phyloP scores from a whole-genome alignment of 2,113 vertebrate genomes.

The Lethenteron reissneri region DNA sequence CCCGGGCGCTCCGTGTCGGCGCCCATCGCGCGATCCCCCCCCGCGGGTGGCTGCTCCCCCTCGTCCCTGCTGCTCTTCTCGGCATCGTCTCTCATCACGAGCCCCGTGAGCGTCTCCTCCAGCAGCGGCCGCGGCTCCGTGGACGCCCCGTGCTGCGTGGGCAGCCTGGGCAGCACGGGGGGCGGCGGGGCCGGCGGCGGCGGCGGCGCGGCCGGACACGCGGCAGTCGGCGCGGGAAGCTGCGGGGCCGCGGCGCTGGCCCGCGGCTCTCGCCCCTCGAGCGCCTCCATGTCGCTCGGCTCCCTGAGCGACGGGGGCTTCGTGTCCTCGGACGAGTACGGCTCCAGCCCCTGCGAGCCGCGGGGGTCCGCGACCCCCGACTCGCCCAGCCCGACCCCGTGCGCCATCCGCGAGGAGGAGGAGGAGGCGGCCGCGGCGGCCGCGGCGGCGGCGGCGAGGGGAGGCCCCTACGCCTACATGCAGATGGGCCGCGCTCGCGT shows the following conservation, averaged over 20 bases:
- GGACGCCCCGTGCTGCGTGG: conserved; percentile 26
- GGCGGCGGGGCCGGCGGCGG: too few relatives aligned
- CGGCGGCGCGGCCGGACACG: too few relatives aligned
- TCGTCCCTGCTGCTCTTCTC: conserved; percentile 44
- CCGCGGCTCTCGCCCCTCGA: conserved; percentile 38
- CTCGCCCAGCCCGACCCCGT: conserved; percentile 54
- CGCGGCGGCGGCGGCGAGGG: background rate
- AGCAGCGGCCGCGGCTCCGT: conserved; percentile 68
- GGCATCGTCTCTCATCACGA: conserved; percentile 31
- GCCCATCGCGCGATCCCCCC: conserved; percentile 31
- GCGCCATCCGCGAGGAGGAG: conserved; percentile 56
- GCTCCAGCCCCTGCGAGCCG: conserved; percentile 52
- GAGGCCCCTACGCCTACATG: background rate
- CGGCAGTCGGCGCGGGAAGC: background rate
- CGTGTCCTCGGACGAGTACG: conserved; percentile 58
- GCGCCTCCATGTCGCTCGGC: conserved; percentile 46
- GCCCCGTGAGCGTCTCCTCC: conserved; percentile 65
- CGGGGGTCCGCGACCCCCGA: conserved; percentile 53
- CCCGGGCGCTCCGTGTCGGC: conserved; percentile 43
- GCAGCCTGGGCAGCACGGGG: too few relatives aligned
- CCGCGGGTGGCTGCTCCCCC: conserved; percentile 19
- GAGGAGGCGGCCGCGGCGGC: conserved; percentile 35
- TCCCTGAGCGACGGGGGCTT: conserved; percentile 45
- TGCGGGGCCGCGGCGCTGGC: background rate
- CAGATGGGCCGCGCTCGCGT: background rate